Percentiles rank a stretch among this genome's conserved stretches.
phyloP scores from a whole-genome alignment of 1,140 invertebrate genomes.

The Pseudomyrmex dendroicus region DNA sequence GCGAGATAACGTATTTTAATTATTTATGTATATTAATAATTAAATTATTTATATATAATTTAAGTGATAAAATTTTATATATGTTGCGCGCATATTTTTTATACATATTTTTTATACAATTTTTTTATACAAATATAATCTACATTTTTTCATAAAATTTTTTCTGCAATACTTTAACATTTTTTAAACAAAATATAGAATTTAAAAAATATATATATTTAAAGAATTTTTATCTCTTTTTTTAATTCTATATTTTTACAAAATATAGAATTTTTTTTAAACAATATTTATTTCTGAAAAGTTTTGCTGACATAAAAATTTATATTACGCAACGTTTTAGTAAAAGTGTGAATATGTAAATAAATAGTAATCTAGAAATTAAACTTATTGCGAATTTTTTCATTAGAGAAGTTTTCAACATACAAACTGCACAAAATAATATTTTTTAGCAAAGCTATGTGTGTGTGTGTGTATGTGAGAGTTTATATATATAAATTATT shows the following conservation, averaged over 20 bases:
- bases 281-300: background rate
- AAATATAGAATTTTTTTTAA: background rate
- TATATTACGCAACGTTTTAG: no score
- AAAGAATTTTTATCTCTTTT: background rate
- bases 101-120: background rate
- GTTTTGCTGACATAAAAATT: no score
- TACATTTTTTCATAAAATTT: no score
- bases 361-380: conserved; percentile 1
- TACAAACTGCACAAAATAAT: conserved; percentile 25
- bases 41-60: no score
- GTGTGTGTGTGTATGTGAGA: conserved; percentile 1
- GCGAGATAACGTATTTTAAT: background rate
- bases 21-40: no score
- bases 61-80: background rate
- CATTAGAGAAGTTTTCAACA: background rate
- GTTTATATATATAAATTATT: conserved; percentile 78
- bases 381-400: background rate
- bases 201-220: background rate
- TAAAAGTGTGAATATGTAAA: no score
- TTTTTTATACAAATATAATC: background rate
- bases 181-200: background rate
- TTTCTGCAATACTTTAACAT: background rate
- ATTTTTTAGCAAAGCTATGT: conserved; percentile 47
- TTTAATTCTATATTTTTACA: no score
- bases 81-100: background rate